A percentile compares a stretch with the other conserved stretches of the same genome.
phyloP scores from a whole-genome alignment of 2,888 invertebrate species.

The Alloscopus bannaensis region DNA sequence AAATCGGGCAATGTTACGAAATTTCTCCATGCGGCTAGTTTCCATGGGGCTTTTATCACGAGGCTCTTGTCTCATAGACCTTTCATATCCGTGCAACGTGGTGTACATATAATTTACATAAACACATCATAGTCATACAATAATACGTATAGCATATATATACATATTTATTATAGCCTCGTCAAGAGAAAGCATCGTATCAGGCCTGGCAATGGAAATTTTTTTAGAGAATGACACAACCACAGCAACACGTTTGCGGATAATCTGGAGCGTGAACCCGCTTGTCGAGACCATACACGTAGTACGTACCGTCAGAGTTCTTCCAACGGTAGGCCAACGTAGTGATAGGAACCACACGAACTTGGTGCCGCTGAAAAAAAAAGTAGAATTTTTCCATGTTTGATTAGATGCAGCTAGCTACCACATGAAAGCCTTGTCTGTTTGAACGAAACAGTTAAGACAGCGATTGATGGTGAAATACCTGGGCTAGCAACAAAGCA shows the following conservation, averaged over 20 bases:
- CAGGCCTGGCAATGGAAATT: neutral
- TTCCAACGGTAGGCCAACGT: conserved; percentile 76
- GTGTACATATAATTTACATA: too few relatives aligned
- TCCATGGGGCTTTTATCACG: too few relatives aligned
- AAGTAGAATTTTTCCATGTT: neutral
- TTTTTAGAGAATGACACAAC: conserved; percentile 74
- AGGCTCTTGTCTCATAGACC: too few relatives aligned
- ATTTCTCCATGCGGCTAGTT: too few relatives aligned
- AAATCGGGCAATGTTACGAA: too few relatives aligned
- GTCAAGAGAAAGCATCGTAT: neutral
- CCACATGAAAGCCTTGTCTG: neutral
- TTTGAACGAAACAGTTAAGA: too few relatives aligned
- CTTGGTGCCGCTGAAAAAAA: conserved; percentile 75
- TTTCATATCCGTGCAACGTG: too few relatives aligned
- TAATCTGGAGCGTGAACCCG: conserved; percentile 76
- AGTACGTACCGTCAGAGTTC: conserved; percentile 74
- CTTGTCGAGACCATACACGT: conserved; percentile 76
- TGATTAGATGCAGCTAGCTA: neutral
- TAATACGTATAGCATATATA: neutral
- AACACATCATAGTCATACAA: too few relatives aligned
- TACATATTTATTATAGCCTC: conserved; percentile 25
- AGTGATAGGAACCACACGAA: conserved; percentile 76
- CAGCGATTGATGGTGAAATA: conserved; percentile 65
- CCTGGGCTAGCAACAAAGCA: conserved; percentile 77
- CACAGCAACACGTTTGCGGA: conserved; percentile 76